Evolutionary conservation across 2,797 vertebrate genomes (phyloP).

Genomic region (Stomatorhinus walkeri): DNA sequence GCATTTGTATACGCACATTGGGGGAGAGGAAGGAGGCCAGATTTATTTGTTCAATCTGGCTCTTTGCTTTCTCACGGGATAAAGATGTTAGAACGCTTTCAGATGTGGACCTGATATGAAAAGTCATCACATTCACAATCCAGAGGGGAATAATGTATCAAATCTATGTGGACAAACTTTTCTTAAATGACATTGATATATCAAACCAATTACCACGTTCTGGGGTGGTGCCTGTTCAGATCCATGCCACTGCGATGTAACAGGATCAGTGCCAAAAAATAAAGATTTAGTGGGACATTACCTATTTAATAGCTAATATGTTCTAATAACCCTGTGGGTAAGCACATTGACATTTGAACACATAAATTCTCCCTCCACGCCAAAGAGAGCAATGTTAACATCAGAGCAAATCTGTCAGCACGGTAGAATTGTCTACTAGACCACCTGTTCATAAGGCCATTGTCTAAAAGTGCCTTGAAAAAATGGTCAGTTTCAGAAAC

Average conservation of each 20-base stretch:
- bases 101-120: constrained; percentile 13
- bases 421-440: constrained; percentile 17
- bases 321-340: constrained; percentile 44
- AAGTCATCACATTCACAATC: not conserved
- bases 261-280: constrained; percentile 23
- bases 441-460: not conserved
- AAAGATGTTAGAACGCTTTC: constrained; percentile 16
- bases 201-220: constrained; percentile 42
- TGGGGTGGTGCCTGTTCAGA: constrained; percentile 35
- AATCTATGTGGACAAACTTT: constrained; percentile 20
- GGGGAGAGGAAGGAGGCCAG: not conserved
- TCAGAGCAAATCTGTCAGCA: constrained; percentile 41
- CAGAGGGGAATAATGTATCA: constrained; percentile 22
- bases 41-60: constrained; percentile 22
- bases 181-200: constrained; percentile 32
- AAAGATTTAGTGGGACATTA: constrained; percentile 15
- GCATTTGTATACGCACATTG: constrained; percentile 15
- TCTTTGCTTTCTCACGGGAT: constrained; percentile 10
- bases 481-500: not conserved
- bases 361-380: constrained; percentile 36
- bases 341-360: constrained; percentile 47
- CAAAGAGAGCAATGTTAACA: constrained; percentile 40
- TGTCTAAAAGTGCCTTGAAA: not conserved
- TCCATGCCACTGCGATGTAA: constrained; percentile 34
- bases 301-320: constrained; percentile 29